Evolutionary conservation across 2,888 invertebrate species (phyloP).

Genomic region (Pteria penguin): DNA sequence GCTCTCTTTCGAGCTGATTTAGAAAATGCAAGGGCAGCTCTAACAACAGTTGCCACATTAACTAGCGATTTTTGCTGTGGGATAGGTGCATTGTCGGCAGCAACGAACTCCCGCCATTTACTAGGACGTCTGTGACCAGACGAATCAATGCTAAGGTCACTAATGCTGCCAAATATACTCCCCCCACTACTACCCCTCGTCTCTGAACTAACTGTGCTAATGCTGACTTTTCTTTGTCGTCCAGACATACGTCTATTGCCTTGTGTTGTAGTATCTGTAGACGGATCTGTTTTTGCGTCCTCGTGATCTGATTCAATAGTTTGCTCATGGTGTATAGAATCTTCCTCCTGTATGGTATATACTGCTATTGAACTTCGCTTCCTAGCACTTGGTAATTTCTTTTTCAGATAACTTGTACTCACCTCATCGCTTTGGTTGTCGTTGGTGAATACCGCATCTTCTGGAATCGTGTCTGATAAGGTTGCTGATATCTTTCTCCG

Average conservation of each 20-base stretch:
- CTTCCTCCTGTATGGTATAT: neutral
- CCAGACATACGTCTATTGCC: neutral
- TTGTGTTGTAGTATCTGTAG: neutral
- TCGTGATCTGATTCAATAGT: neutral
- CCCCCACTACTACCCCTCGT: neutral
- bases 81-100: slow-evolving; percentile 30
- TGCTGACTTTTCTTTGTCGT: slow-evolving; percentile 25
- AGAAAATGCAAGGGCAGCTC: slow-evolving; percentile 59
- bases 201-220: slow-evolving; percentile 29
- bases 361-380: neutral
- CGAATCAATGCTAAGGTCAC: slow-evolving; percentile 40
- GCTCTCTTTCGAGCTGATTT: slow-evolving; percentile 53
- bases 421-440: neutral
- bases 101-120: slow-evolving; percentile 38
- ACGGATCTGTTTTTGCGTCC: neutral
- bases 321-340: neutral
- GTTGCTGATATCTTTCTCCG: neutral
- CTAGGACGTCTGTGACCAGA: slow-evolving; percentile 37
- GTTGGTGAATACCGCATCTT: slow-evolving; percentile 3
- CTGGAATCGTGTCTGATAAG: slow-evolving; percentile 10
- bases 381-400: neutral
- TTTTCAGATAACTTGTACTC: neutral
- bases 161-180: slow-evolving; percentile 35
- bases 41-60: slow-evolving; percentile 51
- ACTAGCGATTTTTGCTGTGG: slow-evolving; percentile 51